These are phyloP conservation scores for Platycheirus albimanus DNA, from an alignment of 2,888 invertebrate species.

Conservation along the genomic window DNA sequence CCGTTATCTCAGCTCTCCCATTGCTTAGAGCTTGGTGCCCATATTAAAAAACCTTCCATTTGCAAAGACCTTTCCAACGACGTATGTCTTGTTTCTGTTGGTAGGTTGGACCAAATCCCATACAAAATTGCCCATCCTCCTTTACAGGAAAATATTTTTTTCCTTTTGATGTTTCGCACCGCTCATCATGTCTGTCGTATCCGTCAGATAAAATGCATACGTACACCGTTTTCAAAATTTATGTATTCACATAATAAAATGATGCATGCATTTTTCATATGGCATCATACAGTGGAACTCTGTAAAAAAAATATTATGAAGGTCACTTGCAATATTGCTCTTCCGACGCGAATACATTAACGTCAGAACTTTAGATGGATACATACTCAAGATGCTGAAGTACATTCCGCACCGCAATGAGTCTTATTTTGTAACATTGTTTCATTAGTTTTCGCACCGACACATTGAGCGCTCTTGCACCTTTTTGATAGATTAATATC, in stretches of 20 bases:
- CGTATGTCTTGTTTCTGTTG: no score
- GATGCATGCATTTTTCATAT: background rate
- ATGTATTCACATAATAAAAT: slow-evolving; percentile 10
- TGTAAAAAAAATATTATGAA: background rate
- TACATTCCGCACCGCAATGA: background rate
- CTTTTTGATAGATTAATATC: background rate
- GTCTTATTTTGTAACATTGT: slow-evolving; percentile 5
- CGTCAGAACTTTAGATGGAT: slow-evolving; percentile 16
- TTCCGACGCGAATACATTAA: slow-evolving; percentile 50
- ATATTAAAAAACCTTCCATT: no score
- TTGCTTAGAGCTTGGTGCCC: no score
- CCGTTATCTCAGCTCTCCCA: no score
- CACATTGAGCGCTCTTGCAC: slow-evolving; percentile 31
- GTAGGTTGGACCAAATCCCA: no score
- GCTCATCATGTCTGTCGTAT: background rate
- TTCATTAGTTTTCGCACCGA: slow-evolving; percentile 23
- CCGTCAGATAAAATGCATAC: background rate
- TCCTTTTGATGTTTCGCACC: slow-evolving; percentile 8
- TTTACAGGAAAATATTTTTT: no score
- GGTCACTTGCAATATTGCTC: slow-evolving; percentile 27
- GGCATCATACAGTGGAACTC: no score
- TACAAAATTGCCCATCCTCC: no score
- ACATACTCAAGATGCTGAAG: background rate
- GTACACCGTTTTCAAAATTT: background rate
- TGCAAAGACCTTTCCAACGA: no score